These are phyloP conservation scores for Atrichornis clamosus DNA, from an alignment of 2,113 vertebrate genomes.

Conservation along the genomic window DNA sequence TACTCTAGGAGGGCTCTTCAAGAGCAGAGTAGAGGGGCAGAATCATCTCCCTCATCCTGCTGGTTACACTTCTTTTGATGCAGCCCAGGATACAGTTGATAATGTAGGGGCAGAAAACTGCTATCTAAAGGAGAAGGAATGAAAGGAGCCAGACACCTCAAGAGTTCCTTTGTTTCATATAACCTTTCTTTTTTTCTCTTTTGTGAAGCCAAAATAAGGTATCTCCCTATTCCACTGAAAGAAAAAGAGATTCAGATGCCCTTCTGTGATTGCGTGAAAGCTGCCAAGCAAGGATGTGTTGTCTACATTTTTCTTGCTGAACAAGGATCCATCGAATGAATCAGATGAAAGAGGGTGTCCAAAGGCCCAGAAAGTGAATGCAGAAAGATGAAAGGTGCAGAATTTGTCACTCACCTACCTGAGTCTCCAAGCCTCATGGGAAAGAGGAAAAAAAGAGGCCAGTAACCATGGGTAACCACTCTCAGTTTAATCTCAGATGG, in stretches of 20 bases:
- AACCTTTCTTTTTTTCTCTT: background rate
- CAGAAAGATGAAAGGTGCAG: background rate
- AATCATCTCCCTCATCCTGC: background rate
- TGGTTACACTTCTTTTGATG: background rate
- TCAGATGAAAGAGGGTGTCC: background rate
- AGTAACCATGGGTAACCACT: constrained; percentile 39
- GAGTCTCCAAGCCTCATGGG: background rate
- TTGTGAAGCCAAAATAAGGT: background rate
- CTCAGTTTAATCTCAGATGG: constrained; percentile 48
- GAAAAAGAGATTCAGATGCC: background rate
- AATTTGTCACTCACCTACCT: background rate
- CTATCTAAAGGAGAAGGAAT: background rate
- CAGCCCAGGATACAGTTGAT: background rate
- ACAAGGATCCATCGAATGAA: background rate
- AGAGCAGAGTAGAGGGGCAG: background rate
- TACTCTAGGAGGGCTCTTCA: background rate
- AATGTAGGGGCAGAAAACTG: background rate
- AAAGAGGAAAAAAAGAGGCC: background rate
- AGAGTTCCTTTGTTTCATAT: background rate
- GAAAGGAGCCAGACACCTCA: background rate
- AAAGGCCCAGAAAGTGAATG: background rate
- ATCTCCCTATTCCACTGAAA: background rate
- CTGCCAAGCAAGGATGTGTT: background rate
- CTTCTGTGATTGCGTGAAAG: background rate
- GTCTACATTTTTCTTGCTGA: background rate